Evolutionary conservation across 1,140 invertebrate species (phyloP).

Genomic region (Pemphigus obesinymphae): DNA sequence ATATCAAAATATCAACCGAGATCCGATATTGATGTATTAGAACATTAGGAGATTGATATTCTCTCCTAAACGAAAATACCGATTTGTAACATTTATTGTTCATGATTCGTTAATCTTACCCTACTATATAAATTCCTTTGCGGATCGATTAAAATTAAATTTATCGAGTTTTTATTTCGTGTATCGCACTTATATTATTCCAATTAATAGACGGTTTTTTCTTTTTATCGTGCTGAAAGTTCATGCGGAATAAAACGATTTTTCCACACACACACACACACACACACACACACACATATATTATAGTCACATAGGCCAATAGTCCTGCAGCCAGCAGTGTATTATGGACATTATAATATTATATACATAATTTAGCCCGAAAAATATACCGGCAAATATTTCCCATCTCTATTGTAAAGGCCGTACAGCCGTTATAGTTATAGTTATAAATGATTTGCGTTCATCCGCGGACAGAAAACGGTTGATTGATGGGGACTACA

Average conservation of each 20-base stretch:
- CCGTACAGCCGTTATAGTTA: not conserved
- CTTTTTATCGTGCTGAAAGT: not conserved
- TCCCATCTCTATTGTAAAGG: constrained; percentile 1
- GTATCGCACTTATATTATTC: too few relatives aligned
- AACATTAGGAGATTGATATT: too few relatives aligned
- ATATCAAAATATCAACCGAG: too few relatives aligned
- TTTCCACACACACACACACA: too few relatives aligned
- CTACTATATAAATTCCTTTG: not conserved
- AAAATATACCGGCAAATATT: not conserved
- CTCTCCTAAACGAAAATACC: too few relatives aligned
- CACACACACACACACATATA: too few relatives aligned
- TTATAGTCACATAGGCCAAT: too few relatives aligned
- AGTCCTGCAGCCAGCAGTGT: too few relatives aligned
- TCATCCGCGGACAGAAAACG: not conserved
- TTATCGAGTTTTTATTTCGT: not conserved
- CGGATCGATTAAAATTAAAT: not conserved
- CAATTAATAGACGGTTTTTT: not conserved
- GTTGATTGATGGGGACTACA: constrained; percentile 34
- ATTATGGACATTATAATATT: too few relatives aligned
- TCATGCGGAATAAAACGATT: not conserved
- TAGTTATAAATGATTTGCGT: constrained; percentile 22
- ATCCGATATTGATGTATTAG: too few relatives aligned
- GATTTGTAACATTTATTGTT: too few relatives aligned
- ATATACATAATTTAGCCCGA: not conserved
- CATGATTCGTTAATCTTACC: too few relatives aligned